A percentile compares a stretch with the other conserved stretches of the same genome.
phyloP scores from a whole-genome alignment of 2,888 invertebrate genomes.

The Drosophila rellima region DNA sequence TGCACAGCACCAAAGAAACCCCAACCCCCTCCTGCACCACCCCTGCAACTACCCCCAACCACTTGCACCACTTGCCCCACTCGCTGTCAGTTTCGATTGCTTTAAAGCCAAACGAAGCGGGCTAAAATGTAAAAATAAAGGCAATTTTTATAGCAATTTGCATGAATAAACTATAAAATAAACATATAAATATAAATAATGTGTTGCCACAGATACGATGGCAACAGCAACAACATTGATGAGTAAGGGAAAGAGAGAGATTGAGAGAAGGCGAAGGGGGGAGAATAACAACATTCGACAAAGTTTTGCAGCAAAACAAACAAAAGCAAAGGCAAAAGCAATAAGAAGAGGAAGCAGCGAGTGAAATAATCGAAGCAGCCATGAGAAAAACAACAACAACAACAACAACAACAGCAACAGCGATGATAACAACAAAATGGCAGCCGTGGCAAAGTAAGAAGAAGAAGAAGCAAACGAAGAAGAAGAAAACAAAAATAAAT shows the following conservation, averaged over 20 bases:
- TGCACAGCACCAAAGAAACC: conserved; percentile 20
- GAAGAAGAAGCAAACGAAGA: conserved; percentile 45
- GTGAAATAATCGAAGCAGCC: conserved; percentile 62
- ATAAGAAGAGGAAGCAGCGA: conserved; percentile 49
- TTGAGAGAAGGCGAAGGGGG: too few relatives aligned
- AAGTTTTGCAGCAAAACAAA: conserved; percentile 58
- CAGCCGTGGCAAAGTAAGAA: conserved; percentile 50
- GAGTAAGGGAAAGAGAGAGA: conserved; percentile 18
- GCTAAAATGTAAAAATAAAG: conserved; percentile 76
- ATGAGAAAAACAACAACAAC: conserved; percentile 54
- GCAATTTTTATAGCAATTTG: conserved; percentile 83
- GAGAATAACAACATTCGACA: conserved; percentile 55
- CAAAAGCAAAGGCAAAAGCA: conserved; percentile 44
- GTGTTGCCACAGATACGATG: conserved; percentile 74
- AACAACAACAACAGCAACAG: conserved; percentile 20
- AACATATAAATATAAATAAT: conserved; percentile 83
- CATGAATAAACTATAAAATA: conserved; percentile 85
- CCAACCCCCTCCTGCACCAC: not conserved
- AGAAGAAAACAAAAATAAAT: conserved; percentile 71
- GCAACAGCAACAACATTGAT: conserved; percentile 25
- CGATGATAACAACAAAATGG: conserved; percentile 49
- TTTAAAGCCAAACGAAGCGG: conserved; percentile 63
- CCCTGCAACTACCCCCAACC: not conserved
- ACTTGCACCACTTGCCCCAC: not conserved
- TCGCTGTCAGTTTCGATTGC: conserved; percentile 49